phyloP scores from a whole-genome alignment of 2,113 vertebrate genomes.

The Dryoscopus gambensis region DNA sequence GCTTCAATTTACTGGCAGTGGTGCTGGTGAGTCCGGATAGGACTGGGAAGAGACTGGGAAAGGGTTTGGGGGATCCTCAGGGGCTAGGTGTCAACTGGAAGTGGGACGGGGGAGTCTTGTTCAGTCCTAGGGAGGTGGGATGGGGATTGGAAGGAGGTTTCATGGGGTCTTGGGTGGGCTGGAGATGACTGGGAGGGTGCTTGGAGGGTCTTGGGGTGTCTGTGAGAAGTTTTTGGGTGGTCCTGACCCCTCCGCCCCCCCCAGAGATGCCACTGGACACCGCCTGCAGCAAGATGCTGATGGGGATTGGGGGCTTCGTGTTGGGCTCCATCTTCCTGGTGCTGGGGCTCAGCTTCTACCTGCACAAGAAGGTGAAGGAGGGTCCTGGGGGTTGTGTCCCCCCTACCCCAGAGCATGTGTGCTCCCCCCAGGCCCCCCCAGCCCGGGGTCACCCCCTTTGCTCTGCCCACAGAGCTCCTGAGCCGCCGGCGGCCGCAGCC shows the following conservation, averaged over 20 bases:
- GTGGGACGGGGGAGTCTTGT: accelerated
- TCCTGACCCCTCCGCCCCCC: accelerated
- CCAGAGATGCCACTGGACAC: accelerated
- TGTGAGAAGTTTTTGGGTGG: neutral
- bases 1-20: neutral
- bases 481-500: too few relatives aligned
- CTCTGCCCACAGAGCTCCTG: too few relatives aligned
- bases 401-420: neutral
- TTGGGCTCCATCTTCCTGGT: neutral
- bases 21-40: neutral
- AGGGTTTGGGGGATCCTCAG: neutral
- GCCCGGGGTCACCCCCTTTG: too few relatives aligned
- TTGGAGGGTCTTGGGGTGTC: neutral
- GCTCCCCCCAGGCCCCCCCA: too few relatives aligned
- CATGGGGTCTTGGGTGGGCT: neutral
- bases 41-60: neutral
- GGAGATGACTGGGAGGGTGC: neutral
- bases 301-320: neutral
- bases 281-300: neutral
- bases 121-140: neutral
- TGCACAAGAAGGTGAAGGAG: neutral
- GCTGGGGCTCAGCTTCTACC: neutral
- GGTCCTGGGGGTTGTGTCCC: neutral
- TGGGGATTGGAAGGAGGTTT: neutral
- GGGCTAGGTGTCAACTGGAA: neutral